Evolutionary conservation across 2,113 vertebrate species (phyloP), one percentile per base, ranked within the genome.

Genomic region (Alouatta palliata): DNA sequence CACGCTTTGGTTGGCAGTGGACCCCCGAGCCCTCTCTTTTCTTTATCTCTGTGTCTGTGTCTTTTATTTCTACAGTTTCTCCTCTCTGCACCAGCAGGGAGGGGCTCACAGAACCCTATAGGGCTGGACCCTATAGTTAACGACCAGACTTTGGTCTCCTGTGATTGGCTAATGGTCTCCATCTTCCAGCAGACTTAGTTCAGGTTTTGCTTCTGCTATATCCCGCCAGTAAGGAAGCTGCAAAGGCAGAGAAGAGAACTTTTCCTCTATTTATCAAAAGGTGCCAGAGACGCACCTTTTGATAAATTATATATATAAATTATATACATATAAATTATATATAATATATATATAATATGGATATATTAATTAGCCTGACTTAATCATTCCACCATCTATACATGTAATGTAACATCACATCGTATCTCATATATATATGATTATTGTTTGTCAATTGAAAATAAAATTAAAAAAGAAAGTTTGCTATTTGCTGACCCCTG

Each of bases 161-260:
- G 32, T n/a, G 40, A 23, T 21, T 1, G 43, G 37, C 45, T 80
- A 54, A 32, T 52, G 66, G 54, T 64, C 90, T 40, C 86, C 80
- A 0, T 98, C 97, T 80, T 97, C 98, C 81, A 99, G 98, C 0
- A 99, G 99, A 35, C 98, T 99, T 87, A 88, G 98, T 96, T 99
- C 99, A 0, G 99, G 99, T 64, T 96, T 97, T 0, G 88, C 95
- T 7, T 98, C 71, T 25, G 99, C 99, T 37, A 99, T 98, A 0
- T 99, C 99, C 4, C 98, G 99, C 99, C 99, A 99, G 52, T 99
- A 99, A 0, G 99, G 99, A 37, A 99, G 98, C 94, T 99, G 98
- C 1, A 98, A 97, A 3, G 99, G 99, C 76, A 99, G 98, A 12
- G 98, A 54, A 0, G 98, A 98, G 32, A 99, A 93, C 27, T 98